Conservation (phyloP, 2,888 invertebrate species). For the Watsonalla cultraria region DNA sequence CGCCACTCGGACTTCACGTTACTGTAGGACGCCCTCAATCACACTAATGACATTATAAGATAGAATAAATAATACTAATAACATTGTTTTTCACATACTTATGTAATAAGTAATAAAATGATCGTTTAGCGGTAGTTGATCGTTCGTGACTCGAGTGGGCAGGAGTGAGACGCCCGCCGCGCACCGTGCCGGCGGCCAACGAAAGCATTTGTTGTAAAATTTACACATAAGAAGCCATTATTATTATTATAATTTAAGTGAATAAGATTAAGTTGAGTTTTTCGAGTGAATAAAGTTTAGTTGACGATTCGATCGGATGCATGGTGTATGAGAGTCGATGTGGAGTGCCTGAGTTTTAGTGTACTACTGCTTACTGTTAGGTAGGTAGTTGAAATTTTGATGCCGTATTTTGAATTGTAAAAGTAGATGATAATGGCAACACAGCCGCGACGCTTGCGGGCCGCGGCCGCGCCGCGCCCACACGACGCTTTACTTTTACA, state of each 20-base stretch:
- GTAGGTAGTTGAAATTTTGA: conserved; percentile 78
- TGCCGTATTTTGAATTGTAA: conserved; percentile 75
- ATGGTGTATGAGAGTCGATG: conserved; percentile 73
- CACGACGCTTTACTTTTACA: conserved; percentile 72
- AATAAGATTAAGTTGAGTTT: conserved; percentile 76
- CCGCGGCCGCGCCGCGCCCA: conserved; percentile 14
- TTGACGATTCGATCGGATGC: conserved; percentile 72
- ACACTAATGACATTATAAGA: conserved; percentile 51
- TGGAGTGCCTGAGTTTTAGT: conserved; percentile 75
- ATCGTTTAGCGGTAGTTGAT: conserved; percentile 67
- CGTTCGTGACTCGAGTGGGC: conserved; percentile 54
- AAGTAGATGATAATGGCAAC: conserved; percentile 69
- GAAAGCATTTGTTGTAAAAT: conserved; percentile 77
- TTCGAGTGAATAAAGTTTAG: conserved; percentile 75
- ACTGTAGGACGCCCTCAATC: conserved; percentile 45
- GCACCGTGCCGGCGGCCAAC: conserved; percentile 69
- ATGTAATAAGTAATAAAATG: conserved; percentile 68
- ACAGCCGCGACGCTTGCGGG: conserved; percentile 45
- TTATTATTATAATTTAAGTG: conserved; percentile 75
- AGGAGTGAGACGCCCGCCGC: conserved; percentile 49
- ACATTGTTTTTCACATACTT: conserved; percentile 72
- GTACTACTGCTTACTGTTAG: conserved; percentile 78
- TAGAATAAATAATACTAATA: conserved; percentile 59
- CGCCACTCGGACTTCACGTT: conserved; percentile 40
- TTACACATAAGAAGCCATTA: conserved; percentile 75